phyloP scores from a whole-genome alignment of 2,797 vertebrate genomes.

The Uromys caudimaculatus region DNA sequence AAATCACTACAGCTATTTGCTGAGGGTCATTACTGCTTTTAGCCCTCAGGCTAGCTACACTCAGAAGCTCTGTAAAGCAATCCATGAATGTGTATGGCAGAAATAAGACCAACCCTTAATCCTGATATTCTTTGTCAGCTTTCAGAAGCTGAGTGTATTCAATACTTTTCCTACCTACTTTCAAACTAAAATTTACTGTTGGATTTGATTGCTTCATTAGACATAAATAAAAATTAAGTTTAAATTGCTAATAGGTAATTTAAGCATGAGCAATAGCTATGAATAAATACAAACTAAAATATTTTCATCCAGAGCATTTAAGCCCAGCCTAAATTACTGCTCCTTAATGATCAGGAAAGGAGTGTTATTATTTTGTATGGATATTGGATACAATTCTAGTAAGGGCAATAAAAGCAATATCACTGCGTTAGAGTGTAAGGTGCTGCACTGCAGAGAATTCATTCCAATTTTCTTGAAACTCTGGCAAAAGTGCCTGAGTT shows the following conservation, averaged over 20 bases:
- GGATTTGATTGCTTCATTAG: neutral
- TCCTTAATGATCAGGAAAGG: neutral
- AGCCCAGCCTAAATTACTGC: neutral
- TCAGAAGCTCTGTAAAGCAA: neutral
- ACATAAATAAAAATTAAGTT: slow-evolving; percentile 26
- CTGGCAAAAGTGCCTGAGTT: neutral
- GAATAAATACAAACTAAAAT: slow-evolving; percentile 54
- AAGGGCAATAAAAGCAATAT: neutral
- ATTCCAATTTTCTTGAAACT: neutral
- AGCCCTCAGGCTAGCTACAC: neutral
- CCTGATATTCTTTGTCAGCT: neutral
- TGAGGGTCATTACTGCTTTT: neutral
- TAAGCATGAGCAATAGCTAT: neutral
- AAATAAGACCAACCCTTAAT: slow-evolving; percentile 25
- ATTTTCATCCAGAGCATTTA: slow-evolving; percentile 5
- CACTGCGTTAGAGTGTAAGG: neutral
- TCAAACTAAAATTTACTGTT: neutral
- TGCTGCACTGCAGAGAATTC: neutral
- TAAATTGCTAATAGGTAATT: neutral
- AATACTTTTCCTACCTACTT: neutral
- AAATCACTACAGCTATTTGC: neutral
- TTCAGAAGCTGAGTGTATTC: neutral
- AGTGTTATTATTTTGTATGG: neutral
- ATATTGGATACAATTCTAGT: slow-evolving; percentile 14
- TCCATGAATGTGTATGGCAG: neutral